Evolutionary conservation across 2,888 invertebrate species (phyloP).

Genomic region (Epistrophe grossulariae): DNA sequence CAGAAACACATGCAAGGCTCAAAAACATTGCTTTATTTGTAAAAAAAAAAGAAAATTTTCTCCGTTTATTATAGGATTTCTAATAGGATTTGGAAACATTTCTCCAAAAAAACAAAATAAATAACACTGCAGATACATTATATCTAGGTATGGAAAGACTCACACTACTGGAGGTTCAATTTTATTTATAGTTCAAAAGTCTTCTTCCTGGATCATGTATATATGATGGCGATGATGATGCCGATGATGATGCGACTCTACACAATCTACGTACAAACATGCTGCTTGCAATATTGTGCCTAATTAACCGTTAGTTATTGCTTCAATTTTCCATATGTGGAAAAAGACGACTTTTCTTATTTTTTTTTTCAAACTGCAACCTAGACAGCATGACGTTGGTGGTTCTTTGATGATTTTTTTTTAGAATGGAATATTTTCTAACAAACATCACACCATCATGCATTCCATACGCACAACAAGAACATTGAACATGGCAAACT

Average conservation of each 20-base stretch:
- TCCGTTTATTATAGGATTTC: conserved; percentile 10
- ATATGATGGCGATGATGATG: not conserved
- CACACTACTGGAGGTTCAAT: conserved; percentile 43
- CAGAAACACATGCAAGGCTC: conserved; percentile 58
- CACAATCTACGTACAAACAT: conserved; percentile 5
- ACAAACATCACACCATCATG: conserved; percentile 23
- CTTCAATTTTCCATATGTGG: conserved; percentile 45
- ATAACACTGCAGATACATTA: not conserved
- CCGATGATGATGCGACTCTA: conserved; percentile 8
- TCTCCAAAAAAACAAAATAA: not conserved
- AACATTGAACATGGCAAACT: not conserved
- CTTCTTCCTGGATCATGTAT: conserved; percentile 54
- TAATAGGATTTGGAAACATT: conserved; percentile 35
- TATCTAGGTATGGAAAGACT: not conserved
- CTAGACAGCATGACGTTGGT: conserved; percentile 51
- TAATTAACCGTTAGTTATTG: conserved; percentile 67
- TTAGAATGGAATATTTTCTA: not conserved
- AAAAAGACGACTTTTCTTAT: not conserved
- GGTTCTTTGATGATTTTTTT: conserved; percentile 30
- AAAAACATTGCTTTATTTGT: conserved; percentile 51
- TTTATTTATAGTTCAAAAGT: conserved; percentile 55
- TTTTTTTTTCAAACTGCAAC: not conserved
- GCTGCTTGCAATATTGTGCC: conserved; percentile 47
- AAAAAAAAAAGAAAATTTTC: not conserved
- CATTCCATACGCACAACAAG: too few species aligned